phyloP scores from a whole-genome alignment of 2,888 invertebrate species.

The Byasa hedistus region DNA sequence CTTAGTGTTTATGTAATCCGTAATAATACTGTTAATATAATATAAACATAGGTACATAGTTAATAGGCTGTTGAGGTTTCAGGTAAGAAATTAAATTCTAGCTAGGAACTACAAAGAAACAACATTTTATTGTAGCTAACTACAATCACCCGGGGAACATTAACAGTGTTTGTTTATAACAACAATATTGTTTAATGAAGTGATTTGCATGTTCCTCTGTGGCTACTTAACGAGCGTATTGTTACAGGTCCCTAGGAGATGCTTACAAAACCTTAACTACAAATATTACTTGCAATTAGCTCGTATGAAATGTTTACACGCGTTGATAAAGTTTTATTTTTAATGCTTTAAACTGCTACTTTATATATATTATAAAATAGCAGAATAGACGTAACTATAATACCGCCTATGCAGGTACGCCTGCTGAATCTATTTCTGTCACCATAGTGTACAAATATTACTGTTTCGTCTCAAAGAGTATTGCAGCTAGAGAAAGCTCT shows the following conservation, averaged over 20 bases:
- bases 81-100: neutral
- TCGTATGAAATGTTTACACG: too few relatives aligned
- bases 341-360: too few relatives aligned
- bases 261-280: neutral
- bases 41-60: neutral
- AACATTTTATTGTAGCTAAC: neutral
- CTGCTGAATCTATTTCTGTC: too few relatives aligned
- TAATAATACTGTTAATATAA: neutral
- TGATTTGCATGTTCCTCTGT: slow-evolving; percentile 20
- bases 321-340: too few relatives aligned
- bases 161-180: slow-evolving; percentile 21
- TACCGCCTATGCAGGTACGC: too few relatives aligned
- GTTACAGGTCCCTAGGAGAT: slow-evolving; percentile 3
- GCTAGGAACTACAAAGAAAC: slow-evolving; percentile 3
- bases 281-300: too few relatives aligned
- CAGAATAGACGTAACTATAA: too few relatives aligned
- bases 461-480: too few relatives aligned
- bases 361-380: too few relatives aligned
- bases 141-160: slow-evolving; percentile 12
- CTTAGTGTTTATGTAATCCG: too few relatives aligned
- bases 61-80: neutral
- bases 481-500: too few relatives aligned
- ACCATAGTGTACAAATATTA: too few relatives aligned
- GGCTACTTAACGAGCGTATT: slow-evolving; percentile 11
- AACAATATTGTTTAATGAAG: slow-evolving; percentile 26